Evolutionary conservation across 2,888 invertebrate genomes (phyloP), one percentile per base, ranked within the genome.

Genomic region (Hemaris fuciformis): DNA sequence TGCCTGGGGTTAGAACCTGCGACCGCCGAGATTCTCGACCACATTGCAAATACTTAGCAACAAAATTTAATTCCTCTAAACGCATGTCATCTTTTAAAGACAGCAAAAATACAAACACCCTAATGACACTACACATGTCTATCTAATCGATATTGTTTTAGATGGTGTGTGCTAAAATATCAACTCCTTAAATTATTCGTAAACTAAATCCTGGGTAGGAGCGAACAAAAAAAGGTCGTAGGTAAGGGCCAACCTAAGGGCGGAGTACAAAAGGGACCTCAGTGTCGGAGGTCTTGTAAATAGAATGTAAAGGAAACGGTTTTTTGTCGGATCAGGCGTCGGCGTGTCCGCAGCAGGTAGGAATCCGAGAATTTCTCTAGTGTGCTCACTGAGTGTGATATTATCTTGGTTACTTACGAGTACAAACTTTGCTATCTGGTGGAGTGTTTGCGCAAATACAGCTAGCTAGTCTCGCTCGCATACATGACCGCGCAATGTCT

Each of bases 261-360:
- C 64, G 68, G 64, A 74, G 76, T 72, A 83, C 82, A 86, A 87
- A 80, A 85, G 83, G 83, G 80, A 70, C 81, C 82, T 81, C 87
- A 68, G 83, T 89, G 88, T 91, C 91, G 89, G 89, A 89, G 91
- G 89, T 89, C 89, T 85, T 86, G 89, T 88, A 88, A 88, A 89
- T 83, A 88, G 69, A 90, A 85, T 87, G 85, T 81, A 81, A 84
- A 86, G 89, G 89, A 90, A 91, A 87, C 84, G 79, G 70, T 84
- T 87, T 90, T 90, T 90, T 88, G 82, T 86, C 71, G 72, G 65
- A 25, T 60, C 60, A 48, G 41, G 48, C 48, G 46, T 48, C 68
- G 60, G 23, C 73, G 69, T 74, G 81, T 80, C 80, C 83, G 76
- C 72, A 73, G 71, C 89, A 88, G 88, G 91, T 88, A 89, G 80